Conservation (phyloP, 2,888 invertebrate species). For the Seladonia tumulorum region DNA sequence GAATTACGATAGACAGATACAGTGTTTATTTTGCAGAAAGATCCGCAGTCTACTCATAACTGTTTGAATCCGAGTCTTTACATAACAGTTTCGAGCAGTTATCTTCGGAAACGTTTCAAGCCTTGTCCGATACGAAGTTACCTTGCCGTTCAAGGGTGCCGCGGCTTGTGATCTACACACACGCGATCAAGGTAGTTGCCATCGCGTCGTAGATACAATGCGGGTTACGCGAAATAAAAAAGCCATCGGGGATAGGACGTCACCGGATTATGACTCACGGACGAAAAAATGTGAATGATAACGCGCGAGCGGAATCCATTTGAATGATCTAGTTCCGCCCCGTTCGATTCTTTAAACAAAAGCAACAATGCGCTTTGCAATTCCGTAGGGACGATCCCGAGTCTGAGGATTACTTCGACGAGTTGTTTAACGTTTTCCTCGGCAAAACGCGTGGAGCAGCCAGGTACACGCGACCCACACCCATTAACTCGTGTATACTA, state of each 20-base stretch:
- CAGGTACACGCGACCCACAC: constrained; percentile 29
- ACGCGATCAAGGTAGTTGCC: constrained; percentile 53
- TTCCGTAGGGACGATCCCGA: constrained; percentile 79
- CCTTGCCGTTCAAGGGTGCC: constrained; percentile 27
- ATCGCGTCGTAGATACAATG: constrained; percentile 45
- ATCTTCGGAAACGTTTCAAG: not conserved
- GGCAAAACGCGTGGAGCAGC: constrained; percentile 37
- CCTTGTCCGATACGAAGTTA: constrained; percentile 9
- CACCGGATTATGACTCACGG: constrained; percentile 48
- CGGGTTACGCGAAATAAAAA: constrained; percentile 35
- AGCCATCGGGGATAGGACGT: constrained; percentile 52
- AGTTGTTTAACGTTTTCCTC: constrained; percentile 80
- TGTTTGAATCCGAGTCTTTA: not conserved
- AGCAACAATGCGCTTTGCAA: not conserved
- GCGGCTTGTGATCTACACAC: constrained; percentile 27
- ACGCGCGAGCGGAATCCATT: constrained; percentile 3
- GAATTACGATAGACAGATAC: too few species aligned
- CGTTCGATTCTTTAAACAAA: not conserved
- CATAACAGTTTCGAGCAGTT: not conserved
- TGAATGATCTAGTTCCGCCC: not conserved
- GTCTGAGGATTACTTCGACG: constrained; percentile 79
- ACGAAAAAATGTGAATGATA: constrained; percentile 48
- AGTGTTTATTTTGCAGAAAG: too few species aligned
- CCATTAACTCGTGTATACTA: constrained; percentile 11
- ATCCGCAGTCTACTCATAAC: too few species aligned